Base-by-base conservation (phyloP, 1,140 invertebrate species). In the Leptinotarsa defecta region DNA sequence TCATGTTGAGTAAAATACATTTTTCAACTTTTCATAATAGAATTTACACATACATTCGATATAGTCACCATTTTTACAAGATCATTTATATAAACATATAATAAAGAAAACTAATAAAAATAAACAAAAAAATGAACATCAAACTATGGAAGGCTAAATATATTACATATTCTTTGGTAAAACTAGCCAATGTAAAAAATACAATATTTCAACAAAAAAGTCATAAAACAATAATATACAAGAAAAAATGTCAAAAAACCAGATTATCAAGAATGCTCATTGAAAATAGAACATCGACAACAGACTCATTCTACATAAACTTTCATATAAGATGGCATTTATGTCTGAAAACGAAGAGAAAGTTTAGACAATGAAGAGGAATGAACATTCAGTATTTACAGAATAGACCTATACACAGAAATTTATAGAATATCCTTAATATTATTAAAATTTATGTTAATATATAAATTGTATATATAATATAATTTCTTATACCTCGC, bases 141-240 rank as follows among this genome's bases (percentile, higher is more conserved):
- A 76, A 79, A 79, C 27, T 24, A 81, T 76, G 22, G 63, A 79
- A 80, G 78, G 79, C 78, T 79, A 81, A 81, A 81, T 84, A 83
- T 84, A 80, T 81, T 84, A 84, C 82, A 84, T 70, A 75, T 72
- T 83, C 83, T 84, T 84, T 84, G 83, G 83, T 83, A 81, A 82
- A 81, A 83, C 83, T 83, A 83, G 82, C 82, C 82, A 83, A 79
- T 78, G 74, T 79, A 77, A 78, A 79, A 78, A 77, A 69, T 77
- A 79, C 77, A 81, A 77, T 76, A 76, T 78, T 77, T 78, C 75
- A 81, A 80, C 77, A 76, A 79, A 80, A 43, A 73, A 65, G 69
- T 68, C 77, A 77, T 74, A 76, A 75, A 81, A 81, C 78, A 81
- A 78, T 71, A 67, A 69, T 48, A 67, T 74, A 22, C 61, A 77